Base-by-base conservation (phyloP, 2,113 vertebrate species). In the Hepsetus odoe region DNA sequence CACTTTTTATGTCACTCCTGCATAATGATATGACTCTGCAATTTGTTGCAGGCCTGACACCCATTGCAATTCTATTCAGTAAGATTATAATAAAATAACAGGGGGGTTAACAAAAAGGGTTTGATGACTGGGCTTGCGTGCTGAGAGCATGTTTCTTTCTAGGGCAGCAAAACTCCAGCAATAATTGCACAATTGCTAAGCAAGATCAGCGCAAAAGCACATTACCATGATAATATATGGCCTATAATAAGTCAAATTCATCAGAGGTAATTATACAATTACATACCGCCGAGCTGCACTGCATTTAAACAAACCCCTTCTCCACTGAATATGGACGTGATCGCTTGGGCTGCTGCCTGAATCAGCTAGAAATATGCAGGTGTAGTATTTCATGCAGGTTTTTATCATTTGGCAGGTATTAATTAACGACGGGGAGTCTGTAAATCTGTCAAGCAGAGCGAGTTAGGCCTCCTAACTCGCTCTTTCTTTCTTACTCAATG, bases 371-470 rank as follows among this genome's bases (percentile, higher is more conserved):
- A 86, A 70, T 85, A 83, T 82, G 76, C 58, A 72, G 56, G 64
- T 69, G 74, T 83, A 74, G 84, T 88, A 88, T 88, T 89, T 91
- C 87, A 89, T 76, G 82, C 20, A 18, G 46, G 65, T 85, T 85
- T 74, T 68, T 51, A 74, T 86, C 72, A 51, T 69, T 42, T 82
- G 84, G 81, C 86, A 91, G 89, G 88, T 92, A 88, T 88, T 84
- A 87, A 90, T 93, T 91, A 91, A 80, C 74, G 65, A 18, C n/a
- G 64, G 61, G 84, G 79, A 73, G 59, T 72, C 77, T 75, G 81
- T 92, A 91, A 92, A 92, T 91, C 83, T 76, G 75, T 66, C 55
- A 46, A 1, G 66, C 13, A 59, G 62, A 59, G 62, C 35, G 20
- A 62, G 62, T 64, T 42, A 20, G 62, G 32, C 32, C 77, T 35